phyloP scores from a whole-genome alignment of 2,797 vertebrate genomes.

The Echeneis naucrates region DNA sequence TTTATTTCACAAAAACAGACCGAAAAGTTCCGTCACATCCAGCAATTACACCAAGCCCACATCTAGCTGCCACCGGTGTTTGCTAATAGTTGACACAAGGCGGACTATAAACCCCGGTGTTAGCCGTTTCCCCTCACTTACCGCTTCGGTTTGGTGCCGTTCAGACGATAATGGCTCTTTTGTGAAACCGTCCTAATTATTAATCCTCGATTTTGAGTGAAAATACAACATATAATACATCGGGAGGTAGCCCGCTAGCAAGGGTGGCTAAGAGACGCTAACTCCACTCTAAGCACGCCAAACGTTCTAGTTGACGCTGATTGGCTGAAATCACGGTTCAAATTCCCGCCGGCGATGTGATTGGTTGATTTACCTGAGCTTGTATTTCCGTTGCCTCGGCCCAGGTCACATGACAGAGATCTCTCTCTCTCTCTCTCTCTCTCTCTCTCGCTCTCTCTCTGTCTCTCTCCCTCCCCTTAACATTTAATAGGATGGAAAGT shows the following conservation, averaged over 20 bases:
- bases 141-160: conserved; percentile 32
- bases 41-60: conserved; percentile 49
- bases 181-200: rapidly evolving
- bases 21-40: background rate
- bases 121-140: conserved; percentile 55
- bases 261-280: conserved; percentile 29
- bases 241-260: background rate
- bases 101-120: rapidly evolving
- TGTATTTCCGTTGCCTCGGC: conserved; percentile 37
- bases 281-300: background rate
- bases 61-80: background rate
- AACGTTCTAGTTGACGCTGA: conserved; percentile 33
- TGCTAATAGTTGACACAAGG: conserved; percentile 44
- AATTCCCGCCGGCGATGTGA: conserved; percentile 69
- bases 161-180: background rate
- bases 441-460: background rate
- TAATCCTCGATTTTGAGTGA: background rate
- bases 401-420: conserved; percentile 54
- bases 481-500: background rate
- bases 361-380: conserved; percentile 48
- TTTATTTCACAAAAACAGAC: background rate
- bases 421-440: rapidly evolving
- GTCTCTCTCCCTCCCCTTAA: background rate
- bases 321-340: conserved; percentile 75
- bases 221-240: background rate